Evolutionary conservation across 2,113 vertebrate species (phyloP).

Genomic region (Copsychus sechellarum): DNA sequence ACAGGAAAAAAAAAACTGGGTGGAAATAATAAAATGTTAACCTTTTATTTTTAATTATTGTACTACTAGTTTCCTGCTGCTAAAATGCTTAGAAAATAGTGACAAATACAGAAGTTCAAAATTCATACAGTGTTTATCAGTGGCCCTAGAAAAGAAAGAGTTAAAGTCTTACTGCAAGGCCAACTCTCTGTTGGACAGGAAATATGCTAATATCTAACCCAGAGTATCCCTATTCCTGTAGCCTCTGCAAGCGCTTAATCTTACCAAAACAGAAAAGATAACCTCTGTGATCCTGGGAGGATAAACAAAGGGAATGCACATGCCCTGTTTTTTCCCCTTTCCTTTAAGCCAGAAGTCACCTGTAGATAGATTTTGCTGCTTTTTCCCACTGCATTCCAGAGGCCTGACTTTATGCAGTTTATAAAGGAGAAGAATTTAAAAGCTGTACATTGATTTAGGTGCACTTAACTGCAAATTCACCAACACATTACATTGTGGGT

Average conservation of each 20-base stretch:
- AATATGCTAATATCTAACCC: constrained; percentile 21
- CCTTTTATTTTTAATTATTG: not conserved
- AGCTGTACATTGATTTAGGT: not conserved
- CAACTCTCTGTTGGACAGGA: not conserved
- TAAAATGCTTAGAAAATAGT: not conserved
- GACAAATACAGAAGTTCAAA: not conserved
- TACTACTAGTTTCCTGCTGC: not conserved
- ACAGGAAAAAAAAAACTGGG: not conserved
- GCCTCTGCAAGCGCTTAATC: constrained; percentile 7
- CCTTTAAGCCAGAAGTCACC: not conserved
- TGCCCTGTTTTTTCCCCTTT: not conserved
- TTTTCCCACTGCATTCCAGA: not conserved
- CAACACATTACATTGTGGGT: not conserved
- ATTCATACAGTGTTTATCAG: not conserved
- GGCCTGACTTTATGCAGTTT: not conserved
- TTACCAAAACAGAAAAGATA: constrained; percentile 1
- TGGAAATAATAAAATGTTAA: not conserved
- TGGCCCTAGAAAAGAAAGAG: not conserved
- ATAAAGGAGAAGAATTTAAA: not conserved
- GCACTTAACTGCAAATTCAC: not conserved
- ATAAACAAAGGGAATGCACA: not conserved
- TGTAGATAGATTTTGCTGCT: not conserved
- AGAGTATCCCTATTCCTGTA: not conserved
- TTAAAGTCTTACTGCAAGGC: not conserved
- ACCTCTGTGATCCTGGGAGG: not conserved